Evolutionary conservation across 2,888 invertebrate species (phyloP).

Genomic region (Synanthedon myopaeformis): DNA sequence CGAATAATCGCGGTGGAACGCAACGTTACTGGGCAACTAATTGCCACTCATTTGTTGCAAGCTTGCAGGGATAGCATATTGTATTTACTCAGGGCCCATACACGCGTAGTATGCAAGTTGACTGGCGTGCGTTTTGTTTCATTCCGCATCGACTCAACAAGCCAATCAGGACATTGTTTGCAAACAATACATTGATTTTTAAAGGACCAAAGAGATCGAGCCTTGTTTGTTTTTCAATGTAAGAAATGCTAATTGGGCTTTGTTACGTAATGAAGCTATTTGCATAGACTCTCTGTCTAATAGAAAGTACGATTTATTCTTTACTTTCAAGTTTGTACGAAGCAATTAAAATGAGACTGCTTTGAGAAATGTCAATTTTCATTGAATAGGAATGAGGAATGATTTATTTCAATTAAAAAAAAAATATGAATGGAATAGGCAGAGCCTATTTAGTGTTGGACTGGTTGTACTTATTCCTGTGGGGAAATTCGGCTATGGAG

Average conservation of each 20-base stretch:
- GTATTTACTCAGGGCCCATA: neutral
- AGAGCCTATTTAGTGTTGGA: no score
- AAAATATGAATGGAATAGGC: no score
- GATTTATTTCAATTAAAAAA: no score
- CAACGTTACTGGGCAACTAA: slow-evolving; percentile 8
- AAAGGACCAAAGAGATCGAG: neutral
- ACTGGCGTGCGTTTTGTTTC: slow-evolving; percentile 1
- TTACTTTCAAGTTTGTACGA: no score
- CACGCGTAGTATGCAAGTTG: neutral
- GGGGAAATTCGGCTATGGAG: no score
- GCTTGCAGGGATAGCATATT: slow-evolving; percentile 1
- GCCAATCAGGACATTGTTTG: slow-evolving; percentile 33
- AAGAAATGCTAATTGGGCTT: neutral
- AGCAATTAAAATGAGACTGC: no score
- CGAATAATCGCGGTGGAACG: neutral
- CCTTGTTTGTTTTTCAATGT: neutral
- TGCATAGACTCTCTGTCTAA: neutral
- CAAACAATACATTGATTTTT: slow-evolving; percentile 8
- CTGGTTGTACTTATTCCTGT: no score
- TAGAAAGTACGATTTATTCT: no score
- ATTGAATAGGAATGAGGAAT: no score
- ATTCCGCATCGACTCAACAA: slow-evolving; percentile 17
- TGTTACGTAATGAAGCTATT: neutral
- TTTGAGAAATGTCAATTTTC: no score
- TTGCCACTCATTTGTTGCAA: slow-evolving; percentile 12